Evolutionary conservation across 1,140 invertebrate species (phyloP).

Genomic region (Nebria ingens): DNA sequence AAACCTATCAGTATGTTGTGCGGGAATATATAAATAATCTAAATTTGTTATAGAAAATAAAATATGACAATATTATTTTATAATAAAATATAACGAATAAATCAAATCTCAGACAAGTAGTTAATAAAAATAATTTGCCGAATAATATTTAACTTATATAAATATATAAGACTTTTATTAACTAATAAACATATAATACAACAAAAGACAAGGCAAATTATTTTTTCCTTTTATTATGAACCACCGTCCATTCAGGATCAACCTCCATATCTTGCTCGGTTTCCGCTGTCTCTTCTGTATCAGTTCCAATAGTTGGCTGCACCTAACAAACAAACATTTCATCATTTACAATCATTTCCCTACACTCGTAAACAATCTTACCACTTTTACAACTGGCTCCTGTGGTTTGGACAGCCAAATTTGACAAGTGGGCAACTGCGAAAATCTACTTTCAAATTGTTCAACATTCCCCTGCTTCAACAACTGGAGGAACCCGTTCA

Average conservation of each 20-base stretch:
- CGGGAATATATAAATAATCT: too few relatives aligned
- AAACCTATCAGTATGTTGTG: too few relatives aligned
- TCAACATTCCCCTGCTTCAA: conserved; percentile 33
- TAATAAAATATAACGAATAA: too few relatives aligned
- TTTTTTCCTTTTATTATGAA: conserved; percentile 38
- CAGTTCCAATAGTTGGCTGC: conserved; percentile 30
- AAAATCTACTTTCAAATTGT: conserved; percentile 31
- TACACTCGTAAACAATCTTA: conserved; percentile 15
- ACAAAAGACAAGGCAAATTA: not conserved
- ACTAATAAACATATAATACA: not conserved
- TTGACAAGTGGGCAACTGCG: conserved; percentile 31
- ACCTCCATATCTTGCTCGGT: conserved; percentile 33
- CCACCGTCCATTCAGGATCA: conserved; percentile 48
- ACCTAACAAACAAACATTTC: conserved; percentile 14
- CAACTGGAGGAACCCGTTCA: conserved; percentile 35
- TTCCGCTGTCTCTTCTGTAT: conserved; percentile 31
- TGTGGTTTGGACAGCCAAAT: conserved; percentile 31
- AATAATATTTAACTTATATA: too few relatives aligned
- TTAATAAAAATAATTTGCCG: too few relatives aligned
- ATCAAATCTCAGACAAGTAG: too few relatives aligned
- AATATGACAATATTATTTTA: too few relatives aligned
- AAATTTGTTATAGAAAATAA: too few relatives aligned
- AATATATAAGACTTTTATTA: too few relatives aligned
- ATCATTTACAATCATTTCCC: conserved; percentile 7
- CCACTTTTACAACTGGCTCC: conserved; percentile 15